These are phyloP conservation scores for Eupithecia pulchellata DNA, from an alignment of 2,888 invertebrate genomes.

Conservation along the genomic window DNA sequence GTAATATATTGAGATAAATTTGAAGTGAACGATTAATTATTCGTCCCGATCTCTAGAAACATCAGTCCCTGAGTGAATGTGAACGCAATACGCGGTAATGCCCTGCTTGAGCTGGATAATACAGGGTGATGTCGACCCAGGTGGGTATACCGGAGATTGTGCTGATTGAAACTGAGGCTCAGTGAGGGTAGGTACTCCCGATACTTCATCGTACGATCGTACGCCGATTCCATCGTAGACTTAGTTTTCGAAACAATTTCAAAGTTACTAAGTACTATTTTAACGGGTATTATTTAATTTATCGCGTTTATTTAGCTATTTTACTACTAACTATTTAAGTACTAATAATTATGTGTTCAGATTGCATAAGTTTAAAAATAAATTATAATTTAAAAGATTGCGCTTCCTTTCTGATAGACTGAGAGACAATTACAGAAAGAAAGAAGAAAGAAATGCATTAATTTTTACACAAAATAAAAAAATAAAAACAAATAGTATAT, in stretches of 20 bases:
- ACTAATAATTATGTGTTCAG: no score
- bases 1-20: background rate
- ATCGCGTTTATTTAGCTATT: no score
- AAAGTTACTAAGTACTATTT: no score
- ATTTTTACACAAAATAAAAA: no score
- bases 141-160: background rate
- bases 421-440: no score
- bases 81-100: background rate
- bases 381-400: no score
- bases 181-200: background rate
- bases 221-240: background rate
- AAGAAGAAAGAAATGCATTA: no score
- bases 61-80: background rate
- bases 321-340: no score
- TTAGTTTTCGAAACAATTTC: background rate
- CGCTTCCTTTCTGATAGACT: no score
- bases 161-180: slow-evolving; percentile 5
- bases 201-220: background rate
- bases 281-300: no score
- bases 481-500: no score
- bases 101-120: slow-evolving; percentile 1
- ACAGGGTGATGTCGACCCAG: background rate
- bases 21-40: background rate
- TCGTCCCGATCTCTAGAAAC: background rate
- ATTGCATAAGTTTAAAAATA: no score